phyloP scores from a whole-genome alignment of 2,113 vertebrate species.

The Erythrolamprus reginae region DNA sequence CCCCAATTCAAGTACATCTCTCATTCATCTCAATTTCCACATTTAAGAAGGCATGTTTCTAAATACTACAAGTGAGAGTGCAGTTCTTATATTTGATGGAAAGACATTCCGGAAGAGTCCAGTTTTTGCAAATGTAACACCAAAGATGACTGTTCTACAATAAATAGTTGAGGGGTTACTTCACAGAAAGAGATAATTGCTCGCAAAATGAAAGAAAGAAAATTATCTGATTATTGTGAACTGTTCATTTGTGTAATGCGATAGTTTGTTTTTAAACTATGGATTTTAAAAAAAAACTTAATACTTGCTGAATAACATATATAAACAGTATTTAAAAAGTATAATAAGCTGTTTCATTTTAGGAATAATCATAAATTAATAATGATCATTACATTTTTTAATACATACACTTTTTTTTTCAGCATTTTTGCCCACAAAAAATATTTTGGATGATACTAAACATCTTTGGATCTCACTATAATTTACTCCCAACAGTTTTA shows the following conservation, averaged over 20 bases:
- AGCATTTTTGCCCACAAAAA: not conserved
- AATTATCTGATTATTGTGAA: not conserved
- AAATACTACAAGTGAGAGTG: not conserved
- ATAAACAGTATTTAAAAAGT: not conserved
- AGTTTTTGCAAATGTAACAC: not conserved
- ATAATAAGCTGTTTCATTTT: not conserved
- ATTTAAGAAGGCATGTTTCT: not conserved
- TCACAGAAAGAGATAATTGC: not conserved
- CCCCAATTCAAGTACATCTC: not conserved
- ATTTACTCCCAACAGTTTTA: slow-evolving; percentile 42
- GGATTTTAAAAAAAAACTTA: not conserved
- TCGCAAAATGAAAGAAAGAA: not conserved
- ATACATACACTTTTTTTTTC: slow-evolving; percentile 21
- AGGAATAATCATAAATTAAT: slow-evolving; percentile 15
- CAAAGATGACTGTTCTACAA: not conserved
- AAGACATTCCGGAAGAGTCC: not conserved
- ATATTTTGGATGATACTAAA: slow-evolving; percentile 24
- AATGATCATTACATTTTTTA: slow-evolving; percentile 9
- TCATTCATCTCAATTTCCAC: not conserved
- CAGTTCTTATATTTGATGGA: not conserved
- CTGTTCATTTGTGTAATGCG: too few species aligned
- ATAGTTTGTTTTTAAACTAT: not conserved
- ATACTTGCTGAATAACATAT: not conserved
- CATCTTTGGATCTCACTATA: slow-evolving; percentile 29
- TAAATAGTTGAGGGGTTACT: not conserved